Conservation (phyloP, 2,797 vertebrate species). For the Pangasius krempfi region DNA sequence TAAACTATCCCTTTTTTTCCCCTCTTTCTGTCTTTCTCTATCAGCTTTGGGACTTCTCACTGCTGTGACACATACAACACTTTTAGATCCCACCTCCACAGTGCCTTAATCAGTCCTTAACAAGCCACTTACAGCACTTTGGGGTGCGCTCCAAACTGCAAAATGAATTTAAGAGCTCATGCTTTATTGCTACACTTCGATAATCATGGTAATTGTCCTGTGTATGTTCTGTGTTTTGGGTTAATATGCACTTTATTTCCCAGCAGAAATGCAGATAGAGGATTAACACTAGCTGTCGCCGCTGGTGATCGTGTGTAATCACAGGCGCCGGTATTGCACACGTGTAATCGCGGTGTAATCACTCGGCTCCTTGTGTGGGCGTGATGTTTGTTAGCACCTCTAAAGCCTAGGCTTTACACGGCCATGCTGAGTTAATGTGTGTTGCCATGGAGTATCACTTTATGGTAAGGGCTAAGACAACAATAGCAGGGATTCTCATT, state of each 20-base stretch:
- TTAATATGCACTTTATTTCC: constrained; percentile 57
- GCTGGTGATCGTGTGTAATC: constrained; percentile 28
- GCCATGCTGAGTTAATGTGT: not conserved
- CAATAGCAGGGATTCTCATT: not conserved
- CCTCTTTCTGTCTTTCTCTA: not conserved
- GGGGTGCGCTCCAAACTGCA: constrained; percentile 27
- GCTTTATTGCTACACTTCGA: constrained; percentile 52
- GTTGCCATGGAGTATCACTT: constrained; percentile 6
- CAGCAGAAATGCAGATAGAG: constrained; percentile 35
- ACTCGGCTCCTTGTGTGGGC: not conserved
- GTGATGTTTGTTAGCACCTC: constrained; percentile 42
- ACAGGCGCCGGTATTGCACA: not conserved
- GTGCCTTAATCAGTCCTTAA: constrained; percentile 43
- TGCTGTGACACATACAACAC: constrained; percentile 20
- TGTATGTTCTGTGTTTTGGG: constrained; percentile 26
- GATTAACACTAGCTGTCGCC: constrained; percentile 25
- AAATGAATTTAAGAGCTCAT: constrained; percentile 44
- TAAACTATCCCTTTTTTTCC: too few species aligned
- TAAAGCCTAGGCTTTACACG: constrained; percentile 29
- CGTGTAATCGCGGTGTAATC: too few species aligned
- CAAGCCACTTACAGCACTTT: constrained; percentile 46
- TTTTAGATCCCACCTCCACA: constrained; percentile 1
- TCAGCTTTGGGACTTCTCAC: constrained; percentile 19
- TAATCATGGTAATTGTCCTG: constrained; percentile 42
- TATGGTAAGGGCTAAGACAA: not conserved